A percentile compares a stretch with the other conserved stretches of the same genome.
These are phyloP conservation scores for Arbacia lixula DNA, from an alignment of 53 echinoderm and acorn worm species.

Conservation along the genomic window DNA sequence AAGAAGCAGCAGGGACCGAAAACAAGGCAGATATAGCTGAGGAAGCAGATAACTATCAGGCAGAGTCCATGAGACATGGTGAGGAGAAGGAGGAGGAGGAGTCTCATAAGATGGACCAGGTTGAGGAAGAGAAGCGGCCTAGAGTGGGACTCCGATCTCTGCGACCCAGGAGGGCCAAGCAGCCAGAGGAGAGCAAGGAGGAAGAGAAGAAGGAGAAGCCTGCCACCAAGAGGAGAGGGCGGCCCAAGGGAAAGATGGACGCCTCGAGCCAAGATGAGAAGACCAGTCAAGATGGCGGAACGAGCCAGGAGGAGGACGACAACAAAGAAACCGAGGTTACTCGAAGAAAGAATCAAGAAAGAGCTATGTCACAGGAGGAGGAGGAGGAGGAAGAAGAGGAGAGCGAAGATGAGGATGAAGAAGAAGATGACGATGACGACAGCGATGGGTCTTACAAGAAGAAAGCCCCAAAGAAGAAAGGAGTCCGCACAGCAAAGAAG, in stretches of 20 bases:
- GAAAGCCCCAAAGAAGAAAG: slow-evolving; percentile 20
- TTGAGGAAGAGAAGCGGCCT: background rate
- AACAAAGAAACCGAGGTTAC: slow-evolving; percentile 6
- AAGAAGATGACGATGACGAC: slow-evolving; percentile 49
- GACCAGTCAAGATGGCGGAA: slow-evolving; percentile 44
- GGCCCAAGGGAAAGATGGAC: slow-evolving; percentile 8
- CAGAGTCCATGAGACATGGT: background rate
- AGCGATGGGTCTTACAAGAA: slow-evolving; percentile 45
- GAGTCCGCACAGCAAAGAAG: slow-evolving; percentile 28
- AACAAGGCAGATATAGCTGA: background rate
- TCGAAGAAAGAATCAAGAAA: slow-evolving; percentile 20
- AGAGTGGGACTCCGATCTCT: slow-evolving; percentile 12
- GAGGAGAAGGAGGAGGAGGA: background rate
- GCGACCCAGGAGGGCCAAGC: slow-evolving; percentile 3
- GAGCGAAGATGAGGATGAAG: slow-evolving; percentile 1
- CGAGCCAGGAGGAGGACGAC: slow-evolving; percentile 43
- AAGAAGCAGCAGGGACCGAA: background rate
- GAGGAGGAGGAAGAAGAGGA: slow-evolving; percentile 28
- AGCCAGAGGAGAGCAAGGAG: slow-evolving; percentile 46
- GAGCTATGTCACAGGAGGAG: slow-evolving; percentile 17
- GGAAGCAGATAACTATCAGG: background rate
- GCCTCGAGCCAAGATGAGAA: slow-evolving; percentile 51
- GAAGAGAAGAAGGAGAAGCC: slow-evolving; percentile 15
- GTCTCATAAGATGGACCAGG: slow-evolving; percentile 3
- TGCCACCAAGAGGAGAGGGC: slow-evolving; percentile 8